Evolutionary conservation across 2,888 invertebrate species (phyloP).

Genomic region (Candidula unifasciata): DNA sequence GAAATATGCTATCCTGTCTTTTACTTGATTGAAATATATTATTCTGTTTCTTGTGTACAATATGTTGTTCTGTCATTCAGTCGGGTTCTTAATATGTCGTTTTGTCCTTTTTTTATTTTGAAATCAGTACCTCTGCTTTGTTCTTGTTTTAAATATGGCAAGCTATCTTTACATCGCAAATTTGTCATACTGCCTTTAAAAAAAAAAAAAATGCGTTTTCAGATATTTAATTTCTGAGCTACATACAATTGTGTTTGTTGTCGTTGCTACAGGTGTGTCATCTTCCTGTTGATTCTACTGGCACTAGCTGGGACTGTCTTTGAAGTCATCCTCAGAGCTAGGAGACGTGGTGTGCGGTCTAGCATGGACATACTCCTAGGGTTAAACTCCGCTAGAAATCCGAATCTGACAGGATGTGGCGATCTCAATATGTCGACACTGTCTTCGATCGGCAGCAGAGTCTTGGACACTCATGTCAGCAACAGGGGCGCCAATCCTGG

Average conservation of each 20-base stretch:
- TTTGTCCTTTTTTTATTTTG: too few species aligned
- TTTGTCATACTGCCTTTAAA: too few species aligned
- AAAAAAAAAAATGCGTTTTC: too few species aligned
- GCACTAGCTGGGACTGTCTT: conserved; percentile 32
- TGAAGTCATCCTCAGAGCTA: conserved; percentile 23
- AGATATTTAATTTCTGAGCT: too few species aligned
- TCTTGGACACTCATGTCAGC: too few species aligned
- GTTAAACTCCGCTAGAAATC: background rate
- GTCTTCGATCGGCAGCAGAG: background rate
- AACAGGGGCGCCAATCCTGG: too few species aligned
- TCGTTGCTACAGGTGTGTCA: background rate
- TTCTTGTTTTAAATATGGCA: too few species aligned
- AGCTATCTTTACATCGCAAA: too few species aligned
- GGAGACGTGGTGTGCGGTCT: conserved; percentile 23
- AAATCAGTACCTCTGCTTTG: background rate
- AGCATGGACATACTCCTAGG: conserved; percentile 39
- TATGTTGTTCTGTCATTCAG: too few species aligned
- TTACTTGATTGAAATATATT: background rate
- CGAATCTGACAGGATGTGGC: background rate
- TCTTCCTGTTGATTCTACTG: conserved; percentile 16
- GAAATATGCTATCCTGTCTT: too few species aligned
- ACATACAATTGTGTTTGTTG: background rate
- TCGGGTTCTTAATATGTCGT: too few species aligned
- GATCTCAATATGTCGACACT: background rate
- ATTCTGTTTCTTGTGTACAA: too few species aligned